Base-by-base conservation (phyloP, 2,797 vertebrate species). In the Rhabdomys pumilio region DNA sequence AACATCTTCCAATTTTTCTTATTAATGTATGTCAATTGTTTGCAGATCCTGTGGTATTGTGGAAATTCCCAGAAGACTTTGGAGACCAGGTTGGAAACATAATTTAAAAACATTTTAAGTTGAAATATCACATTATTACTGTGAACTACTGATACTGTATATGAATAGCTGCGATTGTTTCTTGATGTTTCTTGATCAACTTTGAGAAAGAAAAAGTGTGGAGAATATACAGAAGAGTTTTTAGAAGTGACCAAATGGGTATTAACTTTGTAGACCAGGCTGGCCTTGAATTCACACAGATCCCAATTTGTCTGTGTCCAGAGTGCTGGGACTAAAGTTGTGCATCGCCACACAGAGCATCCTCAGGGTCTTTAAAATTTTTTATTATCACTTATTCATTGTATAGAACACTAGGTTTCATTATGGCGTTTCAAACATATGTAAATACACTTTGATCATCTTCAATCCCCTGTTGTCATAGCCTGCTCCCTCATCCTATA, bases 11-110 rank as follows among this genome's bases (percentile, higher is more conserved):
- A 99, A 98, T 99, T 98, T 98, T 98, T 98, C 98, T 99, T 99
- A 99, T 99, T 99, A 99, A 99, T 99, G 98, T 99, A 98, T 99
- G 99, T 99, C 99, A 99, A 99, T 99, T 99, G 99, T 99, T 99
- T 99, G 99, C 99, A 99, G 99, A 99, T 99, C 99, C 99, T 97
- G 99, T 99, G 99, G 99, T 99, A 98, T 98, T 99, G 98, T 99
- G 99, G 99, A 99, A 99, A 99, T 99, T 99, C 99, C 99, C 99
- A 97, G 99, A 99, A 99, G 99, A 99, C 99, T 99, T 99, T 98
- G 99, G 99, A 99, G 99, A 99, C 99, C 99, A 99, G 99, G 99
- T 99, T 99, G 99, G 99, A 99, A 98, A 98, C 98, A 77, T 98
- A 96, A 95, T 97, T 98, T 38, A 0, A 69, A 82, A 69, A 88